Percentiles rank a stretch among this genome's conserved stretches.
Evolutionary conservation across 2,888 invertebrate genomes (phyloP).

Genomic region (Hymenopus coronatus): DNA sequence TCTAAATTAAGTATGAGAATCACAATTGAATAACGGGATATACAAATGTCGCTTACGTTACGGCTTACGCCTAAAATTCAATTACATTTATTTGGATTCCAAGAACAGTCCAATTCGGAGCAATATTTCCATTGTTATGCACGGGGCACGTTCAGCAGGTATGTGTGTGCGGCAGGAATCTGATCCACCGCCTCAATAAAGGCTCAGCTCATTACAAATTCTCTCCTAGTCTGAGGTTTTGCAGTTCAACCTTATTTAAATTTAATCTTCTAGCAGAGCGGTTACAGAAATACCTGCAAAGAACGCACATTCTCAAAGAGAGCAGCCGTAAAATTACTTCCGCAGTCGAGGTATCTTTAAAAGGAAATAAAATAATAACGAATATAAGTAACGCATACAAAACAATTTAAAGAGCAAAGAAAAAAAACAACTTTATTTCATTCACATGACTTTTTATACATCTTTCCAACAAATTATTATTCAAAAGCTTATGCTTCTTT

Average conservation of each 20-base stretch:
- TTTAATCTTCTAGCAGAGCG: conserved; percentile 17
- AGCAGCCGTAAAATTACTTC: neutral
- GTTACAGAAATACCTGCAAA: neutral
- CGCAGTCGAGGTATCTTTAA: too few species aligned
- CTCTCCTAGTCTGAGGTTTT: neutral
- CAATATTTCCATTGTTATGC: neutral
- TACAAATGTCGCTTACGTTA: neutral
- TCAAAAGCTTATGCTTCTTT: too few species aligned
- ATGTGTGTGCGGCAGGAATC: neutral
- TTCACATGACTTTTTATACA: too few species aligned
- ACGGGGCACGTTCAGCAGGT: neutral
- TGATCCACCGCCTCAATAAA: conserved; percentile 1
- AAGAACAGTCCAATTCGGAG: neutral
- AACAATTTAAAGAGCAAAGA: too few species aligned
- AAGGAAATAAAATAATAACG: too few species aligned
- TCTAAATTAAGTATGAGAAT: neutral
- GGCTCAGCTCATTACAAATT: conserved; percentile 9
- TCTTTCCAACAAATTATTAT: too few species aligned
- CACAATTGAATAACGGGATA: neutral
- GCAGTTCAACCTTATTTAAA: conserved; percentile 15
- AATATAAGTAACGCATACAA: too few species aligned
- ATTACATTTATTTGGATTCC: neutral
- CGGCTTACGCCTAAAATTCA: neutral
- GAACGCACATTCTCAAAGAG: neutral
- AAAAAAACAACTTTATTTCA: too few species aligned